phyloP scores from a whole-genome alignment of 2,797 vertebrate genomes.

The Choloepus didactylus region DNA sequence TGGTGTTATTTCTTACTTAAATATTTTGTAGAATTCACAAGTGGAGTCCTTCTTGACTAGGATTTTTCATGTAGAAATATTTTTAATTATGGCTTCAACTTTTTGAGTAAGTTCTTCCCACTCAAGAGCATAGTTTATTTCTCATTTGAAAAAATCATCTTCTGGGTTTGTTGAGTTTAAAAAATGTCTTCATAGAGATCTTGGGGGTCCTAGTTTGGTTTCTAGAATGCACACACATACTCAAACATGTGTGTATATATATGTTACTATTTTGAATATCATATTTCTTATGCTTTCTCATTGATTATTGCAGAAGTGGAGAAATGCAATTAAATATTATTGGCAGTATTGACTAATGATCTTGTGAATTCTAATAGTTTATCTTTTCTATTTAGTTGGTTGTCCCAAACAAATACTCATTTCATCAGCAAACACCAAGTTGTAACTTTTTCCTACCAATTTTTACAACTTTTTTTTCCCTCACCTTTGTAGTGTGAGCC shows the following conservation, averaged over 20 bases:
- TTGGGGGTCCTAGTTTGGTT: background rate
- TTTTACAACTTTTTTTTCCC: background rate
- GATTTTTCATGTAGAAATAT: background rate
- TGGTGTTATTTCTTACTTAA: background rate
- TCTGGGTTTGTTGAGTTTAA: background rate
- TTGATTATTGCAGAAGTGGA: background rate
- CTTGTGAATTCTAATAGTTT: background rate
- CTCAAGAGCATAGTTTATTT: background rate
- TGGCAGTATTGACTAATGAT: background rate
- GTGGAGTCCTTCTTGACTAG: background rate
- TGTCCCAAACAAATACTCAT: background rate
- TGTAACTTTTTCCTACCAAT: background rate
- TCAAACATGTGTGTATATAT: background rate
- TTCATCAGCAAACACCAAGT: background rate
- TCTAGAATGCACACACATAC: background rate
- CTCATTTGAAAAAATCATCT: background rate
- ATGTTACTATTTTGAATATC: background rate
- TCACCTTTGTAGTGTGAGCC: background rate
- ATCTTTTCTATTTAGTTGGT: background rate
- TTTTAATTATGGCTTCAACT: constrained; percentile 20
- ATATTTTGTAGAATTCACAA: background rate
- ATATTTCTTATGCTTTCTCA: background rate
- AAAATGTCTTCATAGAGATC: background rate
- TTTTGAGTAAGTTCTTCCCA: background rate
- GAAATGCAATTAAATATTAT: background rate